Evolutionary conservation across 2,797 vertebrate genomes (phyloP).

Genomic region (Orientallactaga sibirica): DNA sequence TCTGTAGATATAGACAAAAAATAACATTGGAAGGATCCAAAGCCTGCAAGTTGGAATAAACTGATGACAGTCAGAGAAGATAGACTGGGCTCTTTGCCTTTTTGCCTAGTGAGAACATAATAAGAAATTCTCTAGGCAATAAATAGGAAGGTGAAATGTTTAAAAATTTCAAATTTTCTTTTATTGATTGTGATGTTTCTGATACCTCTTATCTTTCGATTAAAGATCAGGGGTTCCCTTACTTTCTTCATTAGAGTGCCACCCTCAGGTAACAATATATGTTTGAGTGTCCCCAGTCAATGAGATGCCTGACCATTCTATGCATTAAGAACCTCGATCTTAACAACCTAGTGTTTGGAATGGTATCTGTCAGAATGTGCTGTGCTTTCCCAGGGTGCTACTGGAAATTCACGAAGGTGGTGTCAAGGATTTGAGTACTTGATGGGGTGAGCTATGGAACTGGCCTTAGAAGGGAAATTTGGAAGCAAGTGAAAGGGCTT

Average conservation of each 20-base stretch:
- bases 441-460: neutral
- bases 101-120: slow-evolving; percentile 17
- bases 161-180: neutral
- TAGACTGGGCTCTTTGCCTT: neutral
- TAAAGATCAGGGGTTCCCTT: neutral
- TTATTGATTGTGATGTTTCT: neutral
- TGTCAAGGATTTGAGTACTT: neutral
- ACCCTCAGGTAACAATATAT: neutral
- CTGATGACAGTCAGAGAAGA: neutral
- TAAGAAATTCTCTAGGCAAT: neutral
- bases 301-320: neutral
- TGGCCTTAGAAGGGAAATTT: neutral
- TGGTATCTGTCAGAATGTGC: neutral
- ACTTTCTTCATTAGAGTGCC: neutral
- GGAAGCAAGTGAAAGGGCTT: neutral
- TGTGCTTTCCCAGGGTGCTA: rapidly evolving
- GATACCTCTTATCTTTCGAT: slow-evolving; percentile 8
- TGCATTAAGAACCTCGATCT: neutral
- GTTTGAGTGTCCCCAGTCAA: neutral
- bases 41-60: neutral
- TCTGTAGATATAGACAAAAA: neutral
- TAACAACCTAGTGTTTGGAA: neutral
- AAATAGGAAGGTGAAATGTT: slow-evolving; percentile 38
- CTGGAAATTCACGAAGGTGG: too few species aligned
- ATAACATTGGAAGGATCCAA: neutral